Conservation (phyloP, 1,140 invertebrate genomes). For the Archegozetes longisetosus region DNA sequence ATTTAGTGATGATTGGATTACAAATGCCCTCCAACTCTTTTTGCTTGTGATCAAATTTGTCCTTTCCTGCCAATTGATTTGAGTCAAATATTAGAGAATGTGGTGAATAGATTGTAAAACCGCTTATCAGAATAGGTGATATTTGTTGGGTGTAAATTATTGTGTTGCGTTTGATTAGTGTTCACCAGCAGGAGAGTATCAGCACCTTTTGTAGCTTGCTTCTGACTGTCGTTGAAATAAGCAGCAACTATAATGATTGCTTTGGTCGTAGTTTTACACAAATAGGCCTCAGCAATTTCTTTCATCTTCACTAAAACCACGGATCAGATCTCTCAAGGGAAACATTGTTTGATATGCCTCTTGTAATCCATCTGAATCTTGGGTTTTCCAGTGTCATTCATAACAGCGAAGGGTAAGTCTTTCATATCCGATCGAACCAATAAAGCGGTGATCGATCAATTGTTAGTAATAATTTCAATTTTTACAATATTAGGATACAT, state of each 20-base stretch:
- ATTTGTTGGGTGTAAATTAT: slow-evolving; percentile 88
- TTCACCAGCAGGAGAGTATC: slow-evolving; percentile 67
- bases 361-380: slow-evolving; percentile 47
- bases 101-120: slow-evolving; percentile 80
- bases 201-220: slow-evolving; percentile 55
- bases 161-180: slow-evolving; percentile 85
- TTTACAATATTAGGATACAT: slow-evolving; percentile 53
- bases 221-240: slow-evolving; percentile 54
- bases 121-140: slow-evolving; percentile 95
- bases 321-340: slow-evolving; percentile 39
- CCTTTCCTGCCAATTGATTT: slow-evolving; percentile 69
- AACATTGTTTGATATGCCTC: slow-evolving; percentile 37
- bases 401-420: slow-evolving; percentile 86
- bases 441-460: slow-evolving; percentile 84
- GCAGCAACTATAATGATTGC: slow-evolving; percentile 82
- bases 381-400: slow-evolving; percentile 66
- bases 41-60: slow-evolving; percentile 82
- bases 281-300: slow-evolving; percentile 81
- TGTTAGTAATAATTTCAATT: slow-evolving; percentile 94
- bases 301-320: slow-evolving; percentile 65
- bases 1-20: slow-evolving; percentile 34
- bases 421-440: slow-evolving; percentile 87
- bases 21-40: slow-evolving; percentile 37
- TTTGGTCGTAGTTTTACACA: slow-evolving; percentile 68
- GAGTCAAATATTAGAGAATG: slow-evolving; percentile 79